Base-by-base conservation (phyloP, 2,113 vertebrate species). In the Rhombomys opimus region DNA sequence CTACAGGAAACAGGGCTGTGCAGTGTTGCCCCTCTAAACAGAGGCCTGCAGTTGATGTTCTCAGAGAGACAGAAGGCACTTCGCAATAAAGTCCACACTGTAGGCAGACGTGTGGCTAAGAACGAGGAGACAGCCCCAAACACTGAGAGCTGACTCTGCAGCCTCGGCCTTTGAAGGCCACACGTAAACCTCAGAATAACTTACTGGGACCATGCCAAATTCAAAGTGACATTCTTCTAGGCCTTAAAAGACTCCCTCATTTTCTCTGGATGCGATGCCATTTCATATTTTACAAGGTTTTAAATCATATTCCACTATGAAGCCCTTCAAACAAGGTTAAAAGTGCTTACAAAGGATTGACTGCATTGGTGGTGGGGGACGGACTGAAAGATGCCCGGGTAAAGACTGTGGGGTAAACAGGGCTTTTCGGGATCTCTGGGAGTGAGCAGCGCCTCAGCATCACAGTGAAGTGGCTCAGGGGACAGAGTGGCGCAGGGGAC, bases 241-340 rank as follows among this genome's bases (percentile, higher is more conserved):
- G 46, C 84, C 90, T 80, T 72, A 89, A 77, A 78, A 25, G 7
- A 65, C 54, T 73, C 54, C 80, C 63, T 63, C 67, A 9, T 72
- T 86, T 76, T 96, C 95, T 82, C 92, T 67, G 76, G 95, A 75
- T 63, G 25, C 91, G 96, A 87, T 92, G 95, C 82, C 70, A 41
- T 96, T 97, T 96, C 76, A 59, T 57, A 73, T 78, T 91, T 91
- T 91, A 96, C 67, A 91, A 92, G 78, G n/a, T 92, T 96, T 94
- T 92, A 91, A 97, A 93, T 94, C 93, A 94, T 77, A 50, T 94
- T 93, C 63, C 18, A 22, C 70, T 61, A 89, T 2, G 73, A 82
- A 76, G 52, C 30, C 35, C 41, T 96, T 92, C 94, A 67, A 93
- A 91, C 77, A 78, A 89, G 90, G 81, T 90, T 94, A 81, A 86